Conservation (phyloP, 37 sponge, comb jelly and placozoan genomes). For the Halisarca cf. caerulea region DNA sequence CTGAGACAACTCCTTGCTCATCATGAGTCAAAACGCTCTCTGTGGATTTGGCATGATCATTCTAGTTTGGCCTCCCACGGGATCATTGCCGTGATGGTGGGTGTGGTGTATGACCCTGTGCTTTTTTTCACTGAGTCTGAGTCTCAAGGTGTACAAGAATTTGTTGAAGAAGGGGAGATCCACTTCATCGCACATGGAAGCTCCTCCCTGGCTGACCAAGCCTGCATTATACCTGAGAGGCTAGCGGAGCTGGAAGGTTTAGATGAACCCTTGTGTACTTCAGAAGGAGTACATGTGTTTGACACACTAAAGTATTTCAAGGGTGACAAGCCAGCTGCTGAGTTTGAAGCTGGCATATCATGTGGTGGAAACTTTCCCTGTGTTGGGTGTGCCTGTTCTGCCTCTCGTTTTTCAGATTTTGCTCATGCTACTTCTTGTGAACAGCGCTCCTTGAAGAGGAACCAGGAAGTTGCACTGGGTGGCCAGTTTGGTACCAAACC, state of each 20-base stretch:
- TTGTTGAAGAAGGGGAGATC: constrained; percentile 30
- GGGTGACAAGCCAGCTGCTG: constrained; percentile 22
- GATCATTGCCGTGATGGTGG: neutral
- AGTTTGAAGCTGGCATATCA: constrained; percentile 25
- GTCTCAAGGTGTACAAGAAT: neutral
- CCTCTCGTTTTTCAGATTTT: neutral
- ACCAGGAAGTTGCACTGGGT: constrained; percentile 8
- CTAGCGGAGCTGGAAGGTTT: neutral
- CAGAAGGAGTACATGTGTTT: neutral
- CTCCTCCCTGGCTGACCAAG: constrained; percentile 9
- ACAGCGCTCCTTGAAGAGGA: neutral
- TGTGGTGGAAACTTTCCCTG: constrained; percentile 31
- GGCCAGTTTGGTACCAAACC: constrained; percentile 12
- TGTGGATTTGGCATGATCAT: constrained; percentile 41
- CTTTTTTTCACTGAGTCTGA: constrained; percentile 13
- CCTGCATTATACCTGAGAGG: neutral
- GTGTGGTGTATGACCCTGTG: constrained; percentile 5
- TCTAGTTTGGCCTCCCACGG: constrained; percentile 14
- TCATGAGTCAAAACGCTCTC: neutral
- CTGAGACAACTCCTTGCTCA: neutral
- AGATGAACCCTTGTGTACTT: neutral
- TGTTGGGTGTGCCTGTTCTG: constrained; percentile 2
- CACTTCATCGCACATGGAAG: constrained; percentile 18
- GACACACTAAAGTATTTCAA: constrained; percentile 26
- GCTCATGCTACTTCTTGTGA: neutral